Conservation (phyloP, 2,113 vertebrate species). For the Callochromis pleurospilus region DNA sequence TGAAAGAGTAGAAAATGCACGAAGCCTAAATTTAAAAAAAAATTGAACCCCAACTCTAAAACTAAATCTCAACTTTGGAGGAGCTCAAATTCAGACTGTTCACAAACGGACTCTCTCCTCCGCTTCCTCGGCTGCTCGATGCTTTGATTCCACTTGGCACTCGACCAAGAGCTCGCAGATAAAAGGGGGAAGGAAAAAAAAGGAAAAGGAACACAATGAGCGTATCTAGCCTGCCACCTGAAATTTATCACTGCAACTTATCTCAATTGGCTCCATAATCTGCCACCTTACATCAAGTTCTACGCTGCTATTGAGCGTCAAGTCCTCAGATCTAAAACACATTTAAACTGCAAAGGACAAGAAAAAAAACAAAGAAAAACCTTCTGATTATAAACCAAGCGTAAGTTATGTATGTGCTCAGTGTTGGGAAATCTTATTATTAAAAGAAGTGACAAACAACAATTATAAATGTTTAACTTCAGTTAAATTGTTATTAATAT, state of each 20-base stretch:
- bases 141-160: background rate
- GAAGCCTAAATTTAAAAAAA: accelerated
- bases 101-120: background rate
- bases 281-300: background rate
- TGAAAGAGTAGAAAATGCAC: background rate
- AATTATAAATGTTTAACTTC: background rate
- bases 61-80: background rate
- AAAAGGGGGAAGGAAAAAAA: background rate
- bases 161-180: background rate
- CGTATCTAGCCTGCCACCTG: background rate
- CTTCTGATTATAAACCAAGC: background rate
- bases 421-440: background rate
- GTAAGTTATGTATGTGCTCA: background rate
- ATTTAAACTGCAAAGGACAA: background rate
- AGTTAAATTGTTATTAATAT: background rate
- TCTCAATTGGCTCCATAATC: background rate
- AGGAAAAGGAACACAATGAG: background rate
- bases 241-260: background rate
- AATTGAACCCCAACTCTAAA: background rate
- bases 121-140: background rate
- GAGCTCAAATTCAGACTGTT: background rate
- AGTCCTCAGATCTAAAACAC: background rate
- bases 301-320: background rate
- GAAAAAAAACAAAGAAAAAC: background rate
- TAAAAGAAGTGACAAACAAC: background rate